Evolutionary conservation across 2,113 vertebrate species (phyloP).

Genomic region (Scortum barcoo): DNA sequence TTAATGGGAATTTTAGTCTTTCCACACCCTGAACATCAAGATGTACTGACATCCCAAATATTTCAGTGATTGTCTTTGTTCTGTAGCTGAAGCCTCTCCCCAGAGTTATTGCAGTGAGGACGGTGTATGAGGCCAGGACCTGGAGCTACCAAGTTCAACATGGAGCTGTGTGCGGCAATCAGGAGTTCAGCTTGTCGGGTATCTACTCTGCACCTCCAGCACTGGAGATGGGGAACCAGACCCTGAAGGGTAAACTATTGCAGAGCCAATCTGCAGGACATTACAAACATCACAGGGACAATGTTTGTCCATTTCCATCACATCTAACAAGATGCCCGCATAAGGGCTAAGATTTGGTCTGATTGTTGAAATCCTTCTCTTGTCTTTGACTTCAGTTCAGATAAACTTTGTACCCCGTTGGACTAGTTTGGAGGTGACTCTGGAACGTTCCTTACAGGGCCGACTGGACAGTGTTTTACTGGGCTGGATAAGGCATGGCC

Average conservation of each 20-base stretch:
- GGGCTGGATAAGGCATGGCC: slow-evolving; percentile 81
- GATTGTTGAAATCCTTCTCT: neutral
- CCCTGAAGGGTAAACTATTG: slow-evolving; percentile 78
- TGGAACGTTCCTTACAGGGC: slow-evolving; percentile 68
- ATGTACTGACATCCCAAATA: neutral
- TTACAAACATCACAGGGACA: neutral
- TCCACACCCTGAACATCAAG: neutral
- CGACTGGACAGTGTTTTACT: slow-evolving; percentile 78
- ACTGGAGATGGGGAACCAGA: slow-evolving; percentile 75
- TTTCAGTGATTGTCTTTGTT: neutral
- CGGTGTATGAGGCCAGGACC: slow-evolving; percentile 69
- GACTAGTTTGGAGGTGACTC: slow-evolving; percentile 72
- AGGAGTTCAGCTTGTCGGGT: slow-evolving; percentile 77
- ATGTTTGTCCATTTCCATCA: neutral
- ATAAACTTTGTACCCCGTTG: slow-evolving; percentile 75
- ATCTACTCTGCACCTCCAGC: slow-evolving; percentile 78
- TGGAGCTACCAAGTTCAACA: slow-evolving; percentile 80
- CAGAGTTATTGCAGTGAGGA: slow-evolving; percentile 73
- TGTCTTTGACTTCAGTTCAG: slow-evolving; percentile 76
- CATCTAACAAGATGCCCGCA: neutral
- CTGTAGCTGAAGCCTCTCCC: slow-evolving; percentile 83
- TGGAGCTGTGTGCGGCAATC: slow-evolving; percentile 79
- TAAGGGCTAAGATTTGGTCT: neutral
- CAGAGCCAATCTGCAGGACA: neutral
- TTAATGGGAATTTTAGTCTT: neutral